Evolutionary conservation across 2,888 invertebrate species (phyloP), one percentile per base, ranked within the genome.

Genomic region (Perdita meconis): DNA sequence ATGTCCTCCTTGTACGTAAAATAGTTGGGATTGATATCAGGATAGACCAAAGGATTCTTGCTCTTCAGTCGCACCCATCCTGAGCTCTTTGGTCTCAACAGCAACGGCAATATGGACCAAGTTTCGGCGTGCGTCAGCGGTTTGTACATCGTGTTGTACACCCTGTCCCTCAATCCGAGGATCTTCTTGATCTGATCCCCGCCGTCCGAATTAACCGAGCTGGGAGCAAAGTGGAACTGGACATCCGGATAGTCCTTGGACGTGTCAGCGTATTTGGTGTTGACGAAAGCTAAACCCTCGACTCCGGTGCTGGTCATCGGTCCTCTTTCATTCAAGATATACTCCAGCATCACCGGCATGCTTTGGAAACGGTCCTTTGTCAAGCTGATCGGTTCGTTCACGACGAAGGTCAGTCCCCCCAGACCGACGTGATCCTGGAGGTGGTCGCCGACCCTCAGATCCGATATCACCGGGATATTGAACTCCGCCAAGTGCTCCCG

Each of bases 21-120:
- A 91, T 99, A 99, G 91, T 98, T 98, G 0, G 98, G 98, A 90
- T 97, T 96, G 66, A 99, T 96, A 13, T 96, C 95, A 0, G 98
- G 98, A 78, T 96, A 95, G 0, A 96, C 95, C 80, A 95, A 94
- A 0, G 98, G 98, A 92, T 98, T 96, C 42, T 94, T 94, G 57
- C 96, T 97, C 82, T 95, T 95, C 19, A 99, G 93, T 61, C 96
- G 95, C n/a, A 99, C 93, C 95, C 96, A 96, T 0, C 99, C 99
- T 0, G 95, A 95, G 89, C 98, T 98, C 88, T 95, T 96, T 0
- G 99, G 98, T 5, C 98, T 94, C 83, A 99, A 92, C 0, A 97
- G 92, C 2, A 97, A 92, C 0, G 97, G 97, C 34, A 97, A 92
- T 77, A 97, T 96, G 0, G 96, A 96, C 97, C 97, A 97, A 0